phyloP scores from a whole-genome alignment of 2,113 vertebrate genomes.

The Polypterus senegalus region DNA sequence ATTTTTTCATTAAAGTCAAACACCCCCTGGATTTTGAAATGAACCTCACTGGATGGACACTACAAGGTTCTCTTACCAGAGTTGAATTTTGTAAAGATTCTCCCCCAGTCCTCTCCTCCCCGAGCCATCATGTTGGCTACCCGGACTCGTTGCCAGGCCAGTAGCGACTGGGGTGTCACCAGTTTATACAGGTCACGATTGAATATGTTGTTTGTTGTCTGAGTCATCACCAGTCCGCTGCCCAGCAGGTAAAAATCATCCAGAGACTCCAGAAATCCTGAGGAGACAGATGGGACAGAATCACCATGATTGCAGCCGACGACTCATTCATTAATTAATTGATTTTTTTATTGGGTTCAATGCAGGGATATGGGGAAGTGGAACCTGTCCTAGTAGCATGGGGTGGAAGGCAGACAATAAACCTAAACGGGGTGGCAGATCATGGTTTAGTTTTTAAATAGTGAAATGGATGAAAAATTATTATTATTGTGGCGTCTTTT shows the following conservation, averaged over 20 bases:
- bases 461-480: too few relatives aligned
- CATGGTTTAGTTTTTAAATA: too few relatives aligned
- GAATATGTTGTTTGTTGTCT: slow-evolving; percentile 77
- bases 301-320: too few relatives aligned
- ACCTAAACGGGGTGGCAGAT: too few relatives aligned
- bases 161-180: slow-evolving; percentile 58
- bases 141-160: slow-evolving; percentile 82
- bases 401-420: too few relatives aligned
- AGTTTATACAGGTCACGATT: slow-evolving; percentile 53
- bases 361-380: neutral
- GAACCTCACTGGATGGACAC: too few relatives aligned
- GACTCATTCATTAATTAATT: too few relatives aligned
- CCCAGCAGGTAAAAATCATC: slow-evolving; percentile 86
- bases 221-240: slow-evolving; percentile 71
- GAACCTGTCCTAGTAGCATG: neutral
- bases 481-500: too few relatives aligned
- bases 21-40: too few relatives aligned
- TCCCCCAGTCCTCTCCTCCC: slow-evolving; percentile 62
- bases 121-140: slow-evolving; percentile 71
- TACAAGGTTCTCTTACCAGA: slow-evolving; percentile 53
- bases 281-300: slow-evolving; percentile 10
- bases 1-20: too few relatives aligned
- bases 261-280: slow-evolving; percentile 76
- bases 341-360: too few relatives aligned
- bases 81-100: slow-evolving; percentile 63